Evolutionary conservation across 1,140 invertebrate species (phyloP).

Genomic region (Bombus superbus): DNA sequence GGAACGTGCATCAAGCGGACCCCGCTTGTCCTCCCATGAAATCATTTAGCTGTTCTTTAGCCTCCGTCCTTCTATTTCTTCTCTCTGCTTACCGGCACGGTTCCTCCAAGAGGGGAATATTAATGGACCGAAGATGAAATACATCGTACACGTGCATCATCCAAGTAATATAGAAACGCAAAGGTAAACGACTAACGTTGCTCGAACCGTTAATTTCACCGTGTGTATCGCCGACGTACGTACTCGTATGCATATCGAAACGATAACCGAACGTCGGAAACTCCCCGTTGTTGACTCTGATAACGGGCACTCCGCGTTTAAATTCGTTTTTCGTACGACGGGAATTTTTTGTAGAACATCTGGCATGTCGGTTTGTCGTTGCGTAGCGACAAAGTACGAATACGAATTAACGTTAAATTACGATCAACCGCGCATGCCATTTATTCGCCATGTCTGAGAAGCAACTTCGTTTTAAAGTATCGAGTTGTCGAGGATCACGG

Average conservation of each 20-base stretch:
- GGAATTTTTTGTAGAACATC: background rate
- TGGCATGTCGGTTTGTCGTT: background rate
- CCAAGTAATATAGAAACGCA: background rate
- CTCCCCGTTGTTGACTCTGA: too few relatives aligned
- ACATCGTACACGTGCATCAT: constrained; percentile 39
- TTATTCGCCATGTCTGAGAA: background rate
- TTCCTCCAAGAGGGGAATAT: constrained; percentile 55
- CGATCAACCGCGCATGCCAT: too few relatives aligned
- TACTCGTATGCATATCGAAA: too few relatives aligned
- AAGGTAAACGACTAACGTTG: too few relatives aligned
- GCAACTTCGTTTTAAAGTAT: background rate
- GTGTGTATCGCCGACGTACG: too few relatives aligned
- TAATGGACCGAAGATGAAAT: constrained; percentile 68
- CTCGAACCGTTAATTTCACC: too few relatives aligned
- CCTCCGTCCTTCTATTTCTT: background rate
- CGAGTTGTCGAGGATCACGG: background rate
- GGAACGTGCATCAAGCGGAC: constrained; percentile 61
- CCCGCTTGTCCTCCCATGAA: constrained; percentile 47
- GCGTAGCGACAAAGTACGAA: background rate
- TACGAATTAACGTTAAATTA: background rate
- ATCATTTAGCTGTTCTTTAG: constrained; percentile 30
- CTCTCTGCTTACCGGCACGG: background rate
- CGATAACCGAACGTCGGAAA: too few relatives aligned
- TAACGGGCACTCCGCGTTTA: background rate
- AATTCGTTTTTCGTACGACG: background rate